Percentiles rank a stretch among this genome's conserved stretches.
Conservation (phyloP, 1,140 invertebrate species). For the Diploscapter pachys region DNA sequence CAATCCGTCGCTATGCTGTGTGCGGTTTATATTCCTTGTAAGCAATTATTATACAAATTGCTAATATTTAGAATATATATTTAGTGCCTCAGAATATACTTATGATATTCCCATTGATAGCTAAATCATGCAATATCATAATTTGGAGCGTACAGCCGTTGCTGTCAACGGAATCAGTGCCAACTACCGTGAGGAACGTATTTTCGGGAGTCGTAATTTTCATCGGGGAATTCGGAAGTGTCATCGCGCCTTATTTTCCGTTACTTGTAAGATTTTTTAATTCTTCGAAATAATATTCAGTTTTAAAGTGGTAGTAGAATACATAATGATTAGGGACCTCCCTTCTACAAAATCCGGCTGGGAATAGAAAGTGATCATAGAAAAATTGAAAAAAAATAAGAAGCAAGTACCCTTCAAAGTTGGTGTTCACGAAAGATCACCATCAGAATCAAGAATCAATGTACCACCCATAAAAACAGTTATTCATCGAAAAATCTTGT, state of each 20-base stretch:
- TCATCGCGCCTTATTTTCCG: conserved; percentile 25
- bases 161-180: conserved; percentile 11
- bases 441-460: too few relatives aligned
- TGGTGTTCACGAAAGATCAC: too few relatives aligned
- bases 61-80: neutral
- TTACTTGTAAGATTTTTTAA: too few relatives aligned
- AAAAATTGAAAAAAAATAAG: too few relatives aligned
- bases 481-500: too few relatives aligned
- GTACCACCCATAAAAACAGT: too few relatives aligned
- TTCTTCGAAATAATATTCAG: too few relatives aligned
- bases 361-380: too few relatives aligned
- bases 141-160: conserved; percentile 21
- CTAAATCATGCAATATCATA: conserved; percentile 20
- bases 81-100: neutral
- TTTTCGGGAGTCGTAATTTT: conserved; percentile 23
- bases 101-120: conserved; percentile 19
- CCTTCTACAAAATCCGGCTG: too few relatives aligned
- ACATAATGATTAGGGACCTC: too few relatives aligned
- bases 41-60: neutral
- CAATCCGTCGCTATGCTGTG: conserved; percentile 11
- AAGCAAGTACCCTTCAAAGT: too few relatives aligned
- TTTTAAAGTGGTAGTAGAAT: too few relatives aligned
- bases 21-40: conserved; percentile 3
- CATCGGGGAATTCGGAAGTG: conserved; percentile 18
- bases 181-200: conserved; percentile 28